These are phyloP conservation scores for Saxidomus purpurata DNA, from an alignment of 1,140 invertebrate species.

Conservation along the genomic window DNA sequence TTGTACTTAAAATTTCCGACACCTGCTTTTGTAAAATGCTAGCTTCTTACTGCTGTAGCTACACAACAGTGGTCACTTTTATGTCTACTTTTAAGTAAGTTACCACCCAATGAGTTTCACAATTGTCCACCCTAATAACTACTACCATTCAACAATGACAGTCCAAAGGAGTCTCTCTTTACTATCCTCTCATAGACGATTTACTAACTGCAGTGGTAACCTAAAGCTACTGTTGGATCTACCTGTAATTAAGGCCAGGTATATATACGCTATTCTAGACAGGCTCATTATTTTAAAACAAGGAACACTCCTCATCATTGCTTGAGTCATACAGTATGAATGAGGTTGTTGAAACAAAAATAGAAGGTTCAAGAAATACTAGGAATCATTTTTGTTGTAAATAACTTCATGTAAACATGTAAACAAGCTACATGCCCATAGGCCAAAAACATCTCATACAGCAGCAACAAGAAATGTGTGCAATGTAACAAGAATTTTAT, in stretches of 20 bases:
- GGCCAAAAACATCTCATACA: too few species aligned
- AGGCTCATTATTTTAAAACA: slow-evolving; percentile 29
- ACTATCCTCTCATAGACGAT: background rate
- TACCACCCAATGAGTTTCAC: slow-evolving; percentile 25
- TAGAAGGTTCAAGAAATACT: slow-evolving; percentile 41
- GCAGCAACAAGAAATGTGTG: too few species aligned
- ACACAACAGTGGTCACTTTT: slow-evolving; percentile 27
- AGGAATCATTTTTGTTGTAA: slow-evolving; percentile 22
- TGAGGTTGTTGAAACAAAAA: background rate
- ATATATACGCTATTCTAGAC: background rate
- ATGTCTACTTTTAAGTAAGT: background rate
- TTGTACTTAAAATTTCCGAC: background rate
- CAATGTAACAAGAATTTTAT: too few species aligned
- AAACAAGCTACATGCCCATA: background rate
- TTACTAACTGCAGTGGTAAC: background rate
- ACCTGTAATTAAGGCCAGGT: slow-evolving; percentile 27
- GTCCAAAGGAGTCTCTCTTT: background rate
- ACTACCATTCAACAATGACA: slow-evolving; percentile 26
- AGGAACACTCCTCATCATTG: background rate
- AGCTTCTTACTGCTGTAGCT: background rate
- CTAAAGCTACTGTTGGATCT: slow-evolving; percentile 8
- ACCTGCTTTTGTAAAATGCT: background rate
- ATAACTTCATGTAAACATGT: background rate
- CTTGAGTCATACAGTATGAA: slow-evolving; percentile 8
- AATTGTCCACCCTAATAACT: slow-evolving; percentile 36